Evolutionary conservation across 2,888 invertebrate genomes (phyloP), one percentile per base, ranked within the genome.

Genomic region (Liopterus haemorrhoidalis): DNA sequence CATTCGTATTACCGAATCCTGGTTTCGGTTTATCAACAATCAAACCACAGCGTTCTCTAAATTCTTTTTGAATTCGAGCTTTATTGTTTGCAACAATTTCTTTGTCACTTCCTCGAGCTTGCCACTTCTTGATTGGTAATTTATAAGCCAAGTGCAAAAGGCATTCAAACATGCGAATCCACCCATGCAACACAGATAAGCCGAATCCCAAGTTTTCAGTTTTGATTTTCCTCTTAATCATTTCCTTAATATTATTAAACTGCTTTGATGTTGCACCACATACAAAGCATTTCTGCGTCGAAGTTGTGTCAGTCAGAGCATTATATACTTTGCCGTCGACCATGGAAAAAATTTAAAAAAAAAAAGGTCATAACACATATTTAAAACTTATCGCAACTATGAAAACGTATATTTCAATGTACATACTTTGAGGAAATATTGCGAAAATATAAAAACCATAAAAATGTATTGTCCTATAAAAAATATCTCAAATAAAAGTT

Each of bases 151-250:
- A 41, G 43, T 62, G 56, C 30, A 63, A 39, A 4, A 58, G 48
- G 46, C 53, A 61, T 43, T 64, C 59, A 42, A 58, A 60, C 45
- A 56, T 57, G 12, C 57, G 49, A 9, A 59, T 60, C 59, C 59
- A 62, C 3, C 57, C 55, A 53, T 62, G 59, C 22, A 62, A 48
- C 21, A 48, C 46, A 25, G 59, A 60, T 36, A 58, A 35, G 19
- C 56, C 57, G 41, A 58, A 57, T 14, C 33, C 30, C 12, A 54
- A 49, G 40, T 52, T 41, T 1, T 44, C 6, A 15, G 12, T 18
- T 15, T 33, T 38, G n/a, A 53, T 33, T 4, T n/a, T 19, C 14
- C 20, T 49, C 37, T 47, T 28, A n/a, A 28, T 48, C 19, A 18
- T 50, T 18, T 16, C 22, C n/a, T 43, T 27, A 24, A 54, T 40